Base-by-base conservation (phyloP, 2,113 vertebrate genomes). In the Ameiurus melas region DNA sequence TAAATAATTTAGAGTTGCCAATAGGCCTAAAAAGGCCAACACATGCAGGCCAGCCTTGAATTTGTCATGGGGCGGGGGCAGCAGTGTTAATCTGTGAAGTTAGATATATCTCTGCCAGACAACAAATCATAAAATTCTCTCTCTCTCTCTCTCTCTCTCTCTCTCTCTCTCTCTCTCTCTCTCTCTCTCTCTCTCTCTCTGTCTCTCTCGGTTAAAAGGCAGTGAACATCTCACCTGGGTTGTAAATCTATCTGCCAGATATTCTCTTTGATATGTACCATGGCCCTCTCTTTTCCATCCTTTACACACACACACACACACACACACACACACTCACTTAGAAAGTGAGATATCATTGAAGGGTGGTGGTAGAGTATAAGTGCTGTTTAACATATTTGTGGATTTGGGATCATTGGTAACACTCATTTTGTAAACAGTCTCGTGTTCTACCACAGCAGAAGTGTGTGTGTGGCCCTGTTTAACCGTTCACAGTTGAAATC, bases 201-300 rank as follows among this genome's bases (percentile, higher is more conserved):
- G n/a, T n/a, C n/a, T n/a, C n/a, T 94, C 87, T 88, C 91, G 90
- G 93, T 93, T 85, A 83, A 90, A 90, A 91, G 87, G 88, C 92
- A 89, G 83, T 93, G 88, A 89, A 93, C 87, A 33, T 68, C 27
- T 93, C 93, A 39, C 70, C 91, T 79, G 78, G 91, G 91, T 75
- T 92, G 93, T 96, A 95, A 96, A 96, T 95, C 93, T 94, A 86
- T 68, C 10, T 85, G 91, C 86, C 91, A 92, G 92, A 94, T 90
- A 92, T 92, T 92, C 91, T 93, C 92, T 94, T 95, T 93, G 91
- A 94, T 93, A 94, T 88, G 79, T 84, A 36, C 36, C 36, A 10
- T 73, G 64, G 75, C 39, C 68, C 68, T 36, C 60, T 85, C 57
- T 84, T 89, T 87, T 73, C 82, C 81, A 83, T 16, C 47, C 64